Conservation (phyloP, 1,140 invertebrate species). For the Euura lappo region DNA sequence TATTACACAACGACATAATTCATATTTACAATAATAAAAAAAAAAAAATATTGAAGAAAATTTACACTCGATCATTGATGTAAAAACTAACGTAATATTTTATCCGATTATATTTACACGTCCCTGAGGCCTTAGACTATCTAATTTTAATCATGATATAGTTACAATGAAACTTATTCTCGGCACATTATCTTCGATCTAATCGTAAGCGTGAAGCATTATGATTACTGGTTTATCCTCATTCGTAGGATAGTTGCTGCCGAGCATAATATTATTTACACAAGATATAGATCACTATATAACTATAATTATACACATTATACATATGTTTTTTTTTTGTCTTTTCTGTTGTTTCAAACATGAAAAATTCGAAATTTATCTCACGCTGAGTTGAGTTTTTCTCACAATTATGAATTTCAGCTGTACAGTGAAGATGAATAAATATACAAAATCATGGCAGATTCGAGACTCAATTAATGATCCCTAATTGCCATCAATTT, state of each 20-base stretch:
- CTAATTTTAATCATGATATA: conserved; percentile 21
- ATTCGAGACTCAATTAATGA: too few relatives aligned
- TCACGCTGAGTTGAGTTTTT: too few relatives aligned
- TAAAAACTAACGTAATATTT: conserved; percentile 38
- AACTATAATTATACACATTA: conserved; percentile 1
- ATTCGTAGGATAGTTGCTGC: background rate
- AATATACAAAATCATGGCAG: too few relatives aligned
- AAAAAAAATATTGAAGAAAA: background rate
- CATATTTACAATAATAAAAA: conserved; percentile 35
- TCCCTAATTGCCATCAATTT: too few relatives aligned
- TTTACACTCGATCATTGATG: conserved; percentile 35
- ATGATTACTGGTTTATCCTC: background rate
- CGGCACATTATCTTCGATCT: conserved; percentile 1
- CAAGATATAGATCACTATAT: background rate
- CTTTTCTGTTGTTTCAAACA: too few relatives aligned
- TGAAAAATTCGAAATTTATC: too few relatives aligned
- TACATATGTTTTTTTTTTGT: background rate
- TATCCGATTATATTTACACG: conserved; percentile 47
- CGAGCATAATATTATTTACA: too few relatives aligned
- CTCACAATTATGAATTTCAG: too few relatives aligned
- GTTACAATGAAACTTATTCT: background rate
- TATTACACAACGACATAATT: conserved; percentile 38
- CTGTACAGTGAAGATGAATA: too few relatives aligned
- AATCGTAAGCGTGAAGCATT: background rate
- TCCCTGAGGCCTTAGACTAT: conserved; percentile 39